Evolutionary conservation across 2,797 vertebrate genomes (phyloP), one percentile per base, ranked within the genome.

Genomic region (Myripristis murdjan): DNA sequence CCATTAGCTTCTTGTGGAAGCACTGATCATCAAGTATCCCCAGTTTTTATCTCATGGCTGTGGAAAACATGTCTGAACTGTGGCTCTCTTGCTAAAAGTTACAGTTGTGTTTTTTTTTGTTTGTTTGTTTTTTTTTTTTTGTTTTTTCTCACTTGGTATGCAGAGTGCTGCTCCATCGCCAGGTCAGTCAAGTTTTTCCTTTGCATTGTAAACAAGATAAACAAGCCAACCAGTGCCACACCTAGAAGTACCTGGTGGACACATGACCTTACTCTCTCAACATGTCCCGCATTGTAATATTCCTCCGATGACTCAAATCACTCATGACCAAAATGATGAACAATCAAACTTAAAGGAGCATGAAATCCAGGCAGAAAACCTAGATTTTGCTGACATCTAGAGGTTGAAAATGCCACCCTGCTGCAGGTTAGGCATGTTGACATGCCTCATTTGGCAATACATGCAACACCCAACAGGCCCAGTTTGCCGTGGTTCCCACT

Each of bases 21-120:
- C 26, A 16, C 24, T 18, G 35, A n/a, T 52, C 23, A 16, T 35
- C 9, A 4, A 39, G 0, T 44, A 9, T 46, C 64, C 60, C 44
- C 58, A 60, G 57, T 51, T 75, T 15, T 49, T 71, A 15, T 39
- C 64, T 28, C 1, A 22, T 51, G 24, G 12, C 22, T 74, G 59
- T 58, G 43, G 26, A 48, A 4, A 41, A 22, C 46, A 15, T 7
- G 12, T 65, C 67, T 56, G 12, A 73, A 54, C 70, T 35, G 57
- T 43, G 33, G 43, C 52, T 1, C 14, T 35, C 20, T 54, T 20
- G 20, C 20, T 37, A 33, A 8, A 12, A 58, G 52, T 53, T 44
- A 59, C 18, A 39, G 37, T 39, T 14, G 15, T 39, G 12, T 14
- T 39, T 8, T 14, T 10, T 15, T 49, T 61, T n/a, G n/a, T 53